A percentile compares a stretch with the other conserved stretches of the same genome.
Evolutionary conservation across 2,797 vertebrate genomes (phyloP).

Genomic region (Phrynocephalus forsythii): DNA sequence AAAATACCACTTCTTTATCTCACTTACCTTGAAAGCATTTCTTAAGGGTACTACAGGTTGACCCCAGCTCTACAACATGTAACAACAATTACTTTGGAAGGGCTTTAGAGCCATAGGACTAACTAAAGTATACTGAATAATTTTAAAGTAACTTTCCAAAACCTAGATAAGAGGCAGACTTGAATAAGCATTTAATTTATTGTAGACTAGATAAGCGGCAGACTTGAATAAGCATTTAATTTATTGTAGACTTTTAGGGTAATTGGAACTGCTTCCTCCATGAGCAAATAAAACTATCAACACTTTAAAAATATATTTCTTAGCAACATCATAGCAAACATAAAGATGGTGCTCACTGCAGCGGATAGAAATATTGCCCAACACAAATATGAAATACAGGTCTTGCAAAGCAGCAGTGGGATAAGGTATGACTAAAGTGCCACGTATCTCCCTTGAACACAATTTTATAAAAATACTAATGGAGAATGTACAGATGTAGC

Average conservation of each 20-base stretch:
- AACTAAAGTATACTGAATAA: background rate
- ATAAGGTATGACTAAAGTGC: slow-evolving; percentile 1
- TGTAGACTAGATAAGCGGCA: background rate
- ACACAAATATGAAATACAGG: slow-evolving; percentile 10
- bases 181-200: background rate
- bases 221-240: background rate
- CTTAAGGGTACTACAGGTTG: too few species aligned
- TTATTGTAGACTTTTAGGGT: background rate
- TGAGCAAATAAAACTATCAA: background rate
- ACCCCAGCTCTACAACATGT: too few species aligned
- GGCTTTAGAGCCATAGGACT: too few species aligned
- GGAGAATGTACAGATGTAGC: slow-evolving; percentile 7
- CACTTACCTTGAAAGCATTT: too few species aligned
- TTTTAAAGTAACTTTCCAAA: background rate
- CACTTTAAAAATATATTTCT: background rate
- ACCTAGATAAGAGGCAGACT: background rate
- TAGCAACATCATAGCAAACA: background rate
- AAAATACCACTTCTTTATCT: too few species aligned
- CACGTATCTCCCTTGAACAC: background rate
- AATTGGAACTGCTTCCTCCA: background rate
- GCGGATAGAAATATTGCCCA: background rate
- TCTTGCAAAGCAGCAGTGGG: background rate
- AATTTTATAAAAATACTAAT: slow-evolving; percentile 7
- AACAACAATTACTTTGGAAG: too few species aligned
- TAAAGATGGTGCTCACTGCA: background rate